Conservation (phyloP, 2,888 invertebrate genomes). For the Acronicta aceris region DNA sequence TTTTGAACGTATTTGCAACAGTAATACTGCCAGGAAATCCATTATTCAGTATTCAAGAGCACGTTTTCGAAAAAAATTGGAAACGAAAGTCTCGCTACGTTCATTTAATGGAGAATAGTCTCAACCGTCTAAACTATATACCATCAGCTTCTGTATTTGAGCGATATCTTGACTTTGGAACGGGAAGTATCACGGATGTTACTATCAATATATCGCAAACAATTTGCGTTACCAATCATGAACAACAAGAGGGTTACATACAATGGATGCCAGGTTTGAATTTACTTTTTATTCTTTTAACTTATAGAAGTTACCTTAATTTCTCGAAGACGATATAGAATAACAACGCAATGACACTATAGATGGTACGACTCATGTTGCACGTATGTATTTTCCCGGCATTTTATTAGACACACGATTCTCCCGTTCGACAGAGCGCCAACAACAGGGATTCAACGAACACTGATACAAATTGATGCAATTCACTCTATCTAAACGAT, state of each 20-base stretch:
- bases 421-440: slow-evolving; percentile 8
- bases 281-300: neutral
- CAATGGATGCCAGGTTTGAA: slow-evolving; percentile 81
- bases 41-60: slow-evolving; percentile 71
- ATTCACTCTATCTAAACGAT: slow-evolving; percentile 14
- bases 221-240: slow-evolving; percentile 83
- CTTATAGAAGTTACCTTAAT: neutral
- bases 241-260: slow-evolving; percentile 77
- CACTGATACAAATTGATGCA: slow-evolving; percentile 7
- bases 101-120: slow-evolving; percentile 83
- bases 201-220: slow-evolving; percentile 83
- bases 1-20: slow-evolving; percentile 74
- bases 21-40: slow-evolving; percentile 76
- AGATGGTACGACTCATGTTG: neutral
- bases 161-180: slow-evolving; percentile 81
- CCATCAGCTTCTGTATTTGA: slow-evolving; percentile 82
- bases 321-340: neutral
- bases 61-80: slow-evolving; percentile 74
- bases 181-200: slow-evolving; percentile 74
- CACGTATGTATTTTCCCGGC: neutral
- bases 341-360: neutral
- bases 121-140: slow-evolving; percentile 74
- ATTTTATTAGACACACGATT: slow-evolving; percentile 17
- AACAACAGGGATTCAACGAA: slow-evolving; percentile 22
- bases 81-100: slow-evolving; percentile 70